phyloP scores from a whole-genome alignment of 2,888 invertebrate genomes.

The Petrolisthes manimaculis region DNA sequence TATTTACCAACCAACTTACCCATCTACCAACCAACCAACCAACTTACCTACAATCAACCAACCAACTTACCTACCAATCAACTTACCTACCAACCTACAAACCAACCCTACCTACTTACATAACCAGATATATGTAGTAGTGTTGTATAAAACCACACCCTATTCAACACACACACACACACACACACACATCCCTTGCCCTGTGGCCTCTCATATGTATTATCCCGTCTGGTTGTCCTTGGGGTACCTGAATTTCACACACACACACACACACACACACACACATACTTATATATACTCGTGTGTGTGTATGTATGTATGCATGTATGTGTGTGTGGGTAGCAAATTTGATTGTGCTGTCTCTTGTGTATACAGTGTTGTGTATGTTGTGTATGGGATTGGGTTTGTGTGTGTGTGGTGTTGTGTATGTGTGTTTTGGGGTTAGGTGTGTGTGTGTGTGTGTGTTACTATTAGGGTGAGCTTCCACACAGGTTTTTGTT shows the following conservation, averaged over 20 bases:
- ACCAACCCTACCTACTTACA: too few species aligned
- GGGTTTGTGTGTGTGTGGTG: not conserved
- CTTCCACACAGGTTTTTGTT: too few species aligned
- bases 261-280: conserved; percentile 11
- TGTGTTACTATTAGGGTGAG: too few species aligned
- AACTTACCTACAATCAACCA: too few species aligned
- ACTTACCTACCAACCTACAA: too few species aligned
- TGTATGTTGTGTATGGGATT: not conserved
- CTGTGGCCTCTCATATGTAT: not conserved
- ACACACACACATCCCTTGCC: not conserved
- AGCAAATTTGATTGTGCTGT: not conserved
- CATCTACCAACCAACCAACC: too few species aligned
- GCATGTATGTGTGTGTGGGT: not conserved
- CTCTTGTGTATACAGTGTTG: not conserved
- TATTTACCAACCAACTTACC: too few species aligned
- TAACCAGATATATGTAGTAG: not conserved
- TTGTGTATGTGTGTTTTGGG: not conserved
- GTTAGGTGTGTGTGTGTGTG: not conserved
- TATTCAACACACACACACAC: not conserved
- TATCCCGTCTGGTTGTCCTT: not conserved
- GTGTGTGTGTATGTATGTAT: not conserved
- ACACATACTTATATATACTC: conserved; percentile 11
- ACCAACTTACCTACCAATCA: too few species aligned
- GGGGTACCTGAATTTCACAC: not conserved
- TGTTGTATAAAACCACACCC: not conserved